Evolutionary conservation across 2,888 invertebrate genomes (phyloP).

Genomic region (Acleris sparsana): DNA sequence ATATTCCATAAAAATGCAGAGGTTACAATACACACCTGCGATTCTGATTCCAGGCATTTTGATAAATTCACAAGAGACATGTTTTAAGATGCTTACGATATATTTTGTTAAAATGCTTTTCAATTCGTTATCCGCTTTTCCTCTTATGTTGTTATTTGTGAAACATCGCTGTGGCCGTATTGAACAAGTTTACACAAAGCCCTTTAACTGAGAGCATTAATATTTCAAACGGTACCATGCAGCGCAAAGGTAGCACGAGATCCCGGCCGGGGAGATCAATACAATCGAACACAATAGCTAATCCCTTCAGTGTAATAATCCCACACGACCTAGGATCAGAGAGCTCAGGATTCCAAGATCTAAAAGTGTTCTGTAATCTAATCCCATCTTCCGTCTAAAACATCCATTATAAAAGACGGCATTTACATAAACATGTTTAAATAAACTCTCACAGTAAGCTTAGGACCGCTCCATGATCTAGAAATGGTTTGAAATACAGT

Average conservation of each 20-base stretch:
- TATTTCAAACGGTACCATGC: constrained; percentile 27
- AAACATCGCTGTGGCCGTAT: constrained; percentile 20
- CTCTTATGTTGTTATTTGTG: constrained; percentile 17
- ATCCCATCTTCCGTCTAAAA: not conserved
- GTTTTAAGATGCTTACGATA: not conserved
- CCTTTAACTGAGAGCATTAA: constrained; percentile 18
- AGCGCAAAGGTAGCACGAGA: constrained; percentile 27
- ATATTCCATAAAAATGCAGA: not conserved
- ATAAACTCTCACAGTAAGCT: constrained; percentile 13
- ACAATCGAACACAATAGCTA: constrained; percentile 20
- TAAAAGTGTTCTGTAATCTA: constrained; percentile 17
- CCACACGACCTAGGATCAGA: not conserved
- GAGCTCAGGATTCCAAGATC: not conserved
- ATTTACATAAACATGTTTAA: constrained; percentile 5
- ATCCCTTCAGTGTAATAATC: constrained; percentile 22
- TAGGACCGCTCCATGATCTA: constrained; percentile 2
- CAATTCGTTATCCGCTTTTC: constrained; percentile 26
- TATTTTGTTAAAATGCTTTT: constrained; percentile 15
- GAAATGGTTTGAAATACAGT: constrained; percentile 13
- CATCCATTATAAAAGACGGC: not conserved
- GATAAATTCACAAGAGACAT: not conserved
- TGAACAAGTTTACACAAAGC: constrained; percentile 27
- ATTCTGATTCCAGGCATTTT: not conserved
- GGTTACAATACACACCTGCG: not conserved
- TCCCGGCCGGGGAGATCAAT: constrained; percentile 10